A percentile compares a stretch with the other conserved stretches of the same genome.
Evolutionary conservation across 2,113 vertebrate genomes (phyloP).

Genomic region (Psilopsiagon aurifrons): DNA sequence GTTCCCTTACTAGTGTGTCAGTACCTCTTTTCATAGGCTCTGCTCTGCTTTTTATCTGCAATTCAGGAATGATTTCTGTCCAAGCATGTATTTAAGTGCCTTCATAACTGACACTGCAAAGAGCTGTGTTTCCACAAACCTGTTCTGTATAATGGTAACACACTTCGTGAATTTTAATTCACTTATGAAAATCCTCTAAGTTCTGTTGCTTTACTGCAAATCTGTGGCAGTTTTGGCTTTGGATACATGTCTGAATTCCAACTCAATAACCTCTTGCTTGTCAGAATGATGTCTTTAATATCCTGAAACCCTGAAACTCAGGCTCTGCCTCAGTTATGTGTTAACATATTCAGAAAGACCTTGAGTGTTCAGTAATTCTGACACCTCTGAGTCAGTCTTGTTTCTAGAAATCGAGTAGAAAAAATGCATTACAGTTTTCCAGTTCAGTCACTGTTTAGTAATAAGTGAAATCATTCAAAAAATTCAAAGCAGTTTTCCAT

Average conservation of each 20-base stretch:
- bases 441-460: background rate
- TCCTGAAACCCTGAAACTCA: background rate
- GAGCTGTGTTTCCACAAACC: background rate
- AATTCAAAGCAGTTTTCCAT: background rate
- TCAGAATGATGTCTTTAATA: background rate
- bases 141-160: background rate
- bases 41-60: background rate
- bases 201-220: rapidly evolving
- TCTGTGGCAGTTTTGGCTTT: background rate
- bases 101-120: background rate
- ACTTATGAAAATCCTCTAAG: background rate
- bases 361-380: background rate
- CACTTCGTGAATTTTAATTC: background rate
- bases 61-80: background rate
- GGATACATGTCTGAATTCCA: background rate
- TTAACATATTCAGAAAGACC: background rate
- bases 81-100: background rate
- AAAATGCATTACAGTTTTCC: background rate
- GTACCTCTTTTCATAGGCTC: background rate
- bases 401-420: background rate
- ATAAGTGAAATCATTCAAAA: background rate
- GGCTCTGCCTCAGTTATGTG: background rate
- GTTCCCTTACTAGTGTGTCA: background rate
- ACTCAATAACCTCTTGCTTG: background rate
- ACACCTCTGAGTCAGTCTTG: background rate